Evolutionary conservation across 1,140 invertebrate genomes (phyloP), one percentile per base, ranked within the genome.

Genomic region (Heliothis virescens): DNA sequence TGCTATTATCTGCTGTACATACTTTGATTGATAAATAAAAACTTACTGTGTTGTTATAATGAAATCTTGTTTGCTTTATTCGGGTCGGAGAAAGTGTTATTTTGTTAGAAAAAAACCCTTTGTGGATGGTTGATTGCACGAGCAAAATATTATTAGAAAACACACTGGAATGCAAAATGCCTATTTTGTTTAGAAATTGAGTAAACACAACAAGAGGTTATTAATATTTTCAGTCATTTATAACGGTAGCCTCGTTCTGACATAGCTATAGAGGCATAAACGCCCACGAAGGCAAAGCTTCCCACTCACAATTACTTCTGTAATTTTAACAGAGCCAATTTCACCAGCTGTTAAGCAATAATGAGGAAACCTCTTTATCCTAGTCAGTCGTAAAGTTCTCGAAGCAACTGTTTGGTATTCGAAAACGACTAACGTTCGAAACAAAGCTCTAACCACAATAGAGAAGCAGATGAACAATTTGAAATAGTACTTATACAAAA

Each of bases 321-420:
- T 48, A 65, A 48, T 47, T 65, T 65, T 16, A 48, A 65, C 34
- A 48, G 34, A 41, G 41, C 11, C 16, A 65, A 65, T 65, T 65
- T 65, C 41, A 65, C 29, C 10, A 41, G 60, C 41, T 65, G 41
- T 47, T 65, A 16, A 65, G 47, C 62, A 65, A 65, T 65, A 65
- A 48, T 4, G 18, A 34, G 34, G 29, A 63, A 41, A 47, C 41
- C n/a, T 65, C 15, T 41, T 65, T 65, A 65, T 47, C 62, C n/a
- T 16, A 41, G 41, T 48, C 47, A 47, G 1, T 48, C 3, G 26
- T 65, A 47, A 65, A 65, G 34, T 41, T 0, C 34, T 41, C 34
- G 10, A 41, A 13, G 57, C 3, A 59, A 26, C 57, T 26, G 57
- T 16, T 13, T 21, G 57, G 9, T 26, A 59, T 26, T 18, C 57